These are phyloP conservation scores for Corythucha ciliata DNA, from an alignment of 2,888 invertebrate genomes.

Conservation along the genomic window DNA sequence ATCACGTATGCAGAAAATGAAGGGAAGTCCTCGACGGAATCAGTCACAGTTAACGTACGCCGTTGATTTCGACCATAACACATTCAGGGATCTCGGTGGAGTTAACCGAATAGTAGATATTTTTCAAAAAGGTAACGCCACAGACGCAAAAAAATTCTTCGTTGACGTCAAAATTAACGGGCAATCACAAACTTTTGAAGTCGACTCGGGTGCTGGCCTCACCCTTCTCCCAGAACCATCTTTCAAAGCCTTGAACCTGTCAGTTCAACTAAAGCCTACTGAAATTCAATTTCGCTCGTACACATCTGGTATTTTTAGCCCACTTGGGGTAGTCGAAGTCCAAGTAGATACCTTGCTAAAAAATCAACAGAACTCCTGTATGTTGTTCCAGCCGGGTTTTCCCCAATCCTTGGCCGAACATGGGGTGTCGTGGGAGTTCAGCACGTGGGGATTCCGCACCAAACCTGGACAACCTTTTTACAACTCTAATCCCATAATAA, in stretches of 20 bases:
- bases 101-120: slow-evolving; percentile 12
- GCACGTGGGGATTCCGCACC: too few species aligned
- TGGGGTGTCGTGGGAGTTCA: too few species aligned
- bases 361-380: slow-evolving; percentile 19
- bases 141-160: slow-evolving; percentile 8
- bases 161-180: slow-evolving; percentile 13
- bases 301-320: slow-evolving; percentile 23
- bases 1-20: neutral
- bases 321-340: slow-evolving; percentile 22
- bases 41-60: too few species aligned
- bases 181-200: slow-evolving; percentile 22
- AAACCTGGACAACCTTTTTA: too few species aligned
- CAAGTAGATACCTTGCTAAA: slow-evolving; percentile 19
- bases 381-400: slow-evolving; percentile 21
- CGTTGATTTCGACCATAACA: too few species aligned
- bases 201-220: slow-evolving; percentile 27
- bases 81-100: slow-evolving; percentile 12
- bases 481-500: too few species aligned
- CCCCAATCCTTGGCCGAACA: slow-evolving; percentile 21
- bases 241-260: slow-evolving; percentile 12
- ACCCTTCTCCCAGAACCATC: slow-evolving; percentile 21
- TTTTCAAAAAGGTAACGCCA: neutral
- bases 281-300: slow-evolving; percentile 26
- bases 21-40: too few species aligned
- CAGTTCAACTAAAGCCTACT: slow-evolving; percentile 6